Conservation (phyloP, 37 sponge, comb jelly and placozoan species). For the Lycopodina hypogea region DNA sequence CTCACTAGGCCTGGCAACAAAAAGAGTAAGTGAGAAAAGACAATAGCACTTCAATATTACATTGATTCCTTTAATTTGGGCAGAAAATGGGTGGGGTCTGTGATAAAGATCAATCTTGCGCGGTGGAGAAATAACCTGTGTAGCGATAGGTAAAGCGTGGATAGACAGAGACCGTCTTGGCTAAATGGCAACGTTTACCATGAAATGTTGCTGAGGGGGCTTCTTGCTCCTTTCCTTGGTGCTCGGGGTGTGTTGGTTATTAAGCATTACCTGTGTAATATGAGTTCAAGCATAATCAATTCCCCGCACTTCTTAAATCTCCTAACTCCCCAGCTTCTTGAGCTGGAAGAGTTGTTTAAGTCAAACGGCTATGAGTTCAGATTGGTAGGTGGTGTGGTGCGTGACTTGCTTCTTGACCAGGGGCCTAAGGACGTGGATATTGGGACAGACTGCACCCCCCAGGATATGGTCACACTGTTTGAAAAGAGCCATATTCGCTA, state of each 20-base stretch:
- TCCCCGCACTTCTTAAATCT: conserved; percentile 45
- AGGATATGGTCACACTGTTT: conserved; percentile 72
- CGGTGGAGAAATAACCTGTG: no score
- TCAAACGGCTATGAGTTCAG: conserved; percentile 66
- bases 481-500: conserved; percentile 45
- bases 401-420: conserved; percentile 86
- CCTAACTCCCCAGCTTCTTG: conserved; percentile 58
- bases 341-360: conserved; percentile 55
- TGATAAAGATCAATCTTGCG: no score
- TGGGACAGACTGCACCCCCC: conserved; percentile 91
- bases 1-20: no score
- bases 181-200: no score
- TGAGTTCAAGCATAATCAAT: conserved; percentile 62
- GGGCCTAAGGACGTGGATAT: conserved; percentile 92
- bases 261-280: conserved; percentile 19
- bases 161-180: no score
- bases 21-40: no score
- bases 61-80: no score
- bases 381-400: conserved; percentile 93
- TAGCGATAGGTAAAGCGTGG: no score
- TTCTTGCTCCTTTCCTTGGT: no score
- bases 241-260: neutral
- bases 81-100: no score
- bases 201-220: no score
- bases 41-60: no score